These are phyloP conservation scores for Paraplagusia blochii DNA, from an alignment of 2,113 vertebrate species.

Conservation along the genomic window DNA sequence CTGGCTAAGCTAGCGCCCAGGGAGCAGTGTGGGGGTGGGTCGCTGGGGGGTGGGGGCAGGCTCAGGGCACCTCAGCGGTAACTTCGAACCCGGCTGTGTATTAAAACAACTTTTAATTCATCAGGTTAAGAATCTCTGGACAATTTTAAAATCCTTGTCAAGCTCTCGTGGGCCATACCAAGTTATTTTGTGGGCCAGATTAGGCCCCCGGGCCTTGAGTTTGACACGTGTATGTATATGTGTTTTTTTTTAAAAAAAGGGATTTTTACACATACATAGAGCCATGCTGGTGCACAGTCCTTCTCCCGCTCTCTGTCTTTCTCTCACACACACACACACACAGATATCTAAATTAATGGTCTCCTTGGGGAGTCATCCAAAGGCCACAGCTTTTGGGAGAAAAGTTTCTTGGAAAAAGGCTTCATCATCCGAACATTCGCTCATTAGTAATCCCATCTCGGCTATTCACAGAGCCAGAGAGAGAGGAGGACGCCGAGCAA, in stretches of 20 bases:
- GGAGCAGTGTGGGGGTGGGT: too few relatives aligned
- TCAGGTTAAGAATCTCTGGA: too few relatives aligned
- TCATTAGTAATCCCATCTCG: constrained; percentile 72
- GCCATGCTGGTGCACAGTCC: too few relatives aligned
- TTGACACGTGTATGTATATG: constrained; percentile 2
- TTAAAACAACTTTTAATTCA: too few relatives aligned
- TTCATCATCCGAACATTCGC: constrained; percentile 72
- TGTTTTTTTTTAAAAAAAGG: constrained; percentile 20
- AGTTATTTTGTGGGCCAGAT: too few relatives aligned
- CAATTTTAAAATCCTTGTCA: too few relatives aligned
- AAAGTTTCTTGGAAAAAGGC: constrained; percentile 74
- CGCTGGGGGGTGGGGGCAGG: too few relatives aligned
- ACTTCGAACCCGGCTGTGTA: too few relatives aligned
- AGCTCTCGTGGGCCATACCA: too few relatives aligned
- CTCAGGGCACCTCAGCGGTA: too few relatives aligned
- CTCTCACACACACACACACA: constrained; percentile 27
- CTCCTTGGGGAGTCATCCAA: constrained; percentile 78
- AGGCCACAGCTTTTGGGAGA: constrained; percentile 72
- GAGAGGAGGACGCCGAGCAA: constrained; percentile 36
- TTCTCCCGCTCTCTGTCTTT: neutral
- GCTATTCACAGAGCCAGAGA: constrained; percentile 33
- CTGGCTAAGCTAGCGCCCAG: too few relatives aligned
- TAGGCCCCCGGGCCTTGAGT: too few relatives aligned
- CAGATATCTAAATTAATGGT: constrained; percentile 74
- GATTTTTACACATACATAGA: constrained; percentile 6